Evolutionary conservation across 2,888 invertebrate species (phyloP).

Genomic region (Tetanocera ferruginea): DNA sequence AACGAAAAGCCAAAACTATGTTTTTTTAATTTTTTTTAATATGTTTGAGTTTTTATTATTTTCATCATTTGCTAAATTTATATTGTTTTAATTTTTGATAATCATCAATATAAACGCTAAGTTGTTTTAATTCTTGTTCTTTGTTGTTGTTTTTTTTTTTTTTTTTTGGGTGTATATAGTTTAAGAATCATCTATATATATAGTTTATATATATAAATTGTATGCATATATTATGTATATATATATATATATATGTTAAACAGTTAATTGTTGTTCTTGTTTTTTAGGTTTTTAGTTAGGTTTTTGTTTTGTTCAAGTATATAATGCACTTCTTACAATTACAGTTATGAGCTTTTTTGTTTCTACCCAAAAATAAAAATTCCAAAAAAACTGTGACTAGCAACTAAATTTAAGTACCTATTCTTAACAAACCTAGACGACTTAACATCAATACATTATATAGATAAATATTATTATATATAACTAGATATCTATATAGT

Average conservation of each 20-base stretch:
- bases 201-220: neutral
- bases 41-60: neutral
- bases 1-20: neutral
- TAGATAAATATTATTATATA: neutral
- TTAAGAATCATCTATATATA: neutral
- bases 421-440: neutral
- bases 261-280: slow-evolving; percentile 1
- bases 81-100: neutral
- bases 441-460: neutral
- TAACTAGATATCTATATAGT: neutral
- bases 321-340: slow-evolving; percentile 33
- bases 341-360: slow-evolving; percentile 13
- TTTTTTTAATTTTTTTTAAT: neutral
- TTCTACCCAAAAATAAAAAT: neutral
- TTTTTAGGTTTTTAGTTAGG: slow-evolving; percentile 4
- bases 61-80: neutral
- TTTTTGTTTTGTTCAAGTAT: neutral
- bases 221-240: slow-evolving; percentile 5
- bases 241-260: slow-evolving; percentile 8
- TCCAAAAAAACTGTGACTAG: neutral
- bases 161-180: too few species aligned
- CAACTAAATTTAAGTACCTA: neutral
- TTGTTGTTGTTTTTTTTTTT: too few species aligned
- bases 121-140: neutral
- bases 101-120: slow-evolving; percentile 1